Evolutionary conservation across 2,797 vertebrate genomes (phyloP).

Genomic region (Cryptoblepharus egeriae): DNA sequence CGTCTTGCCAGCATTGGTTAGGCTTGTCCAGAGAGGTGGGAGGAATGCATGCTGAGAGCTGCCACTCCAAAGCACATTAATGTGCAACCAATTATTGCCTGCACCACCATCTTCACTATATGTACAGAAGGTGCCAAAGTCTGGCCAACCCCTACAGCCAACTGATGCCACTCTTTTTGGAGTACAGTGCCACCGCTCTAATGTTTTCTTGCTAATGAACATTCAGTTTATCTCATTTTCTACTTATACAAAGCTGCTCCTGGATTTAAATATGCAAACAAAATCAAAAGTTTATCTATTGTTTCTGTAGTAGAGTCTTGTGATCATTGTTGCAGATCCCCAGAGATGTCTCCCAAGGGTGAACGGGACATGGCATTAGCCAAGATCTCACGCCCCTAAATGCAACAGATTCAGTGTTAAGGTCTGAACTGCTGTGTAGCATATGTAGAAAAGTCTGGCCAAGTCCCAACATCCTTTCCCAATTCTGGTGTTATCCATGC

Average conservation of each 20-base stretch:
- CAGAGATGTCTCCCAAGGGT: neutral
- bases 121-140: neutral
- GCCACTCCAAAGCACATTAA: neutral
- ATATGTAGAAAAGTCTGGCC: slow-evolving; percentile 3
- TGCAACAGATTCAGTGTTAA: neutral
- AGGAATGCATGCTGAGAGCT: neutral
- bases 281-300: neutral
- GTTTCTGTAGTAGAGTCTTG: neutral
- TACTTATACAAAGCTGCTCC: slow-evolving; percentile 3
- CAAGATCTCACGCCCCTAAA: neutral
- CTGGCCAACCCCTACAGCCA: neutral
- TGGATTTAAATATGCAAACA: neutral
- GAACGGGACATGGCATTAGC: neutral
- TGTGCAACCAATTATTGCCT: neutral
- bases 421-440: neutral
- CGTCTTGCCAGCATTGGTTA: neutral
- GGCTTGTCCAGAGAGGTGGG: neutral
- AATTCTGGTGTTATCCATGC: neutral
- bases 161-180: neutral
- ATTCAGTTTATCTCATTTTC: neutral
- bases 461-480: neutral
- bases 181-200: neutral
- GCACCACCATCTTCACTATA: neutral
- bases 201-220: neutral
- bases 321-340: neutral